These are phyloP conservation scores for Agrochola lota DNA, from an alignment of 2,888 invertebrate genomes.

Conservation along the genomic window DNA sequence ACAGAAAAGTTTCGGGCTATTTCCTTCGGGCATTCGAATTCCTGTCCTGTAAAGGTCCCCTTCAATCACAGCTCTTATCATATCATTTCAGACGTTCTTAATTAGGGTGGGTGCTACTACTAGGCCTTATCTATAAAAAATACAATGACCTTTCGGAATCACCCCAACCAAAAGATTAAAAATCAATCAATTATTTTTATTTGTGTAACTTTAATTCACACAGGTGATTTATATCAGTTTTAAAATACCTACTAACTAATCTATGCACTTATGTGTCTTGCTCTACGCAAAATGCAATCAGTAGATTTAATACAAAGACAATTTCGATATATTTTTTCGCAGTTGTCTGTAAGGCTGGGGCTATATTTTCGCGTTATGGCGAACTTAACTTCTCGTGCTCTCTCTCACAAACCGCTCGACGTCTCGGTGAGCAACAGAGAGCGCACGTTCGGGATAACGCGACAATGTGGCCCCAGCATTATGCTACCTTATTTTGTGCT, in stretches of 20 bases:
- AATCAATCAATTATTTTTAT: conserved; percentile 29
- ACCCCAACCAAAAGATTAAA: conserved; percentile 5
- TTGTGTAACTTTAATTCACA: background rate
- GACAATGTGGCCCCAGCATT: too few relatives aligned
- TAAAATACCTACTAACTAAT: background rate
- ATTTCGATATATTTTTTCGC: background rate
- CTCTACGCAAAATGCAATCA: background rate
- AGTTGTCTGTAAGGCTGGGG: background rate
- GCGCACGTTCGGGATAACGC: too few relatives aligned
- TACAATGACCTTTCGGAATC: conserved; percentile 35
- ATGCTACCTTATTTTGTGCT: background rate
- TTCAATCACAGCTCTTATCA: conserved; percentile 21
- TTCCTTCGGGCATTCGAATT: background rate
- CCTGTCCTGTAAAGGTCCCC: background rate
- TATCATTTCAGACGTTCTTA: conserved; percentile 20
- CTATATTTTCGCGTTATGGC: too few relatives aligned
- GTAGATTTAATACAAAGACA: background rate
- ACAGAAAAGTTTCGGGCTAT: too few relatives aligned
- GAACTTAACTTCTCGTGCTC: too few relatives aligned
- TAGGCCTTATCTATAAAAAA: conserved; percentile 36
- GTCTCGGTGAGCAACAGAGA: too few relatives aligned
- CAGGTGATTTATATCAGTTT: background rate
- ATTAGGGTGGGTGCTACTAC: conserved; percentile 15
- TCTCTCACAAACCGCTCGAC: too few relatives aligned
- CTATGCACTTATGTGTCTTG: background rate